These are phyloP conservation scores for Anneissia japonica DNA, from an alignment of 35 echinoderm and acorn worm species.

Conservation along the genomic window DNA sequence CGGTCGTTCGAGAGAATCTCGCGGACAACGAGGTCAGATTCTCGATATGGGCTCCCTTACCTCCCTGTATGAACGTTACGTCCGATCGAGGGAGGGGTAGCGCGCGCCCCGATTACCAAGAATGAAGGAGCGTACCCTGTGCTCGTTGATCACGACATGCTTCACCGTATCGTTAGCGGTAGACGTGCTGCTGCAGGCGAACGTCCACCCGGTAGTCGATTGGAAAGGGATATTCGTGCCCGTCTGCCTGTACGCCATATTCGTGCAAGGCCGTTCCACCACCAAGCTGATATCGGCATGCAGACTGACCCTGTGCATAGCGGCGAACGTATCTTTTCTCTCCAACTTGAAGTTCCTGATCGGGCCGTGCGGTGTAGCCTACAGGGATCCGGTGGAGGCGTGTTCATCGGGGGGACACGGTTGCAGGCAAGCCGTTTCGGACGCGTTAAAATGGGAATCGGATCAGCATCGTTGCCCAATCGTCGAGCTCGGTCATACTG, in stretches of 20 bases:
- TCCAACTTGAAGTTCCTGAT: not conserved
- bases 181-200: not conserved
- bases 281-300: not conserved
- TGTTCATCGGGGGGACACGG: not conserved
- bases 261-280: not conserved
- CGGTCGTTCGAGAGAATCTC: no score
- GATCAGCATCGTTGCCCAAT: not conserved
- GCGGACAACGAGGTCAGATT: no score
- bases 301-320: not conserved
- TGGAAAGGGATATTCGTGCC: not conserved
- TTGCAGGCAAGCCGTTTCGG: not conserved
- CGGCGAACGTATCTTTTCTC: not conserved
- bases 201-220: not conserved
- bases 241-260: not conserved
- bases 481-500: not conserved
- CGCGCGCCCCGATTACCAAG: no score
- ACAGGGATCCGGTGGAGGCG: not conserved
- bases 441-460: not conserved
- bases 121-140: not conserved
- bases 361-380: not conserved
- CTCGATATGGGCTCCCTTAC: no score
- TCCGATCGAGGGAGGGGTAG: no score
- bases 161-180: not conserved
- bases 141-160: not conserved
- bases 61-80: no score